These are phyloP conservation scores for Cheilosia variabilis DNA, from an alignment of 2,888 invertebrate species.

Conservation along the genomic window DNA sequence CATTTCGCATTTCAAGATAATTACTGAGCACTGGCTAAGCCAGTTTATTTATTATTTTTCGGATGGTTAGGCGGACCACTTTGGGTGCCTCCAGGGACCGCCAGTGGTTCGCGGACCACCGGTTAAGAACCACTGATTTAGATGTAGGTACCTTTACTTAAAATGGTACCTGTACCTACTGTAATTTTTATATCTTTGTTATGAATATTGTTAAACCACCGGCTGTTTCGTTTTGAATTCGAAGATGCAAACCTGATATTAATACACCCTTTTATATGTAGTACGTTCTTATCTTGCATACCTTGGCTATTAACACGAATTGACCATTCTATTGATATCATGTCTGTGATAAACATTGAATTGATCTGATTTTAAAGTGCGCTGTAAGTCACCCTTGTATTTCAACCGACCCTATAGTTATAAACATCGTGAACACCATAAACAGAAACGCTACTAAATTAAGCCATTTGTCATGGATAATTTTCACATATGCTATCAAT, in stretches of 20 bases:
- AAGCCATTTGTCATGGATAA: slow-evolving; percentile 84
- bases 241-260: neutral
- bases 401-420: slow-evolving; percentile 32
- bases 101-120: too few species aligned
- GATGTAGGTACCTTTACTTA: too few species aligned
- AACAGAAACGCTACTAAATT: slow-evolving; percentile 80
- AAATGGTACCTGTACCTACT: too few species aligned
- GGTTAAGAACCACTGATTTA: too few species aligned
- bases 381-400: slow-evolving; percentile 18
- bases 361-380: slow-evolving; percentile 49
- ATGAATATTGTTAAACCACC: too few species aligned
- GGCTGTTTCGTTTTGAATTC: too few species aligned
- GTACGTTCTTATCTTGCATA: slow-evolving; percentile 1
- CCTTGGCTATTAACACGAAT: slow-evolving; percentile 13
- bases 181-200: too few species aligned
- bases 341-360: slow-evolving; percentile 7
- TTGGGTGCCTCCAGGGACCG: too few species aligned
- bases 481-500: slow-evolving; percentile 84
- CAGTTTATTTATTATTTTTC: too few species aligned
- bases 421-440: slow-evolving; percentile 42
- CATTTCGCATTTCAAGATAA: too few species aligned
- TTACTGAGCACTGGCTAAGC: too few species aligned
- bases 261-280: neutral
- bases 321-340: slow-evolving; percentile 7
- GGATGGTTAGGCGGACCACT: too few species aligned